Conservation (phyloP, 2,113 vertebrate species). For the Ctenodactylus gundi region DNA sequence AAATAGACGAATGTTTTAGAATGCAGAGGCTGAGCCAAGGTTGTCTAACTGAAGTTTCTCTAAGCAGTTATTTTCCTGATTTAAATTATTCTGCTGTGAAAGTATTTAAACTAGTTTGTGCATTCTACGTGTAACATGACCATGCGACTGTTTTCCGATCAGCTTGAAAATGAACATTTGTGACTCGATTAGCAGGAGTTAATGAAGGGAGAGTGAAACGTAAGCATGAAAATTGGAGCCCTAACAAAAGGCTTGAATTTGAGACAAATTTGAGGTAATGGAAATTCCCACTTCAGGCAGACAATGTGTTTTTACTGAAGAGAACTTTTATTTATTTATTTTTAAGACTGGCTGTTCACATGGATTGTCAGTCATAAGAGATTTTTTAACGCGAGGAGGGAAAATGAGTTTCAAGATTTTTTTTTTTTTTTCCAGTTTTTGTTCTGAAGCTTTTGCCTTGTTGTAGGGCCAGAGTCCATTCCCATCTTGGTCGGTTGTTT, state of each 20-base stretch:
- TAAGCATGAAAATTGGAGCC: slow-evolving; percentile 71
- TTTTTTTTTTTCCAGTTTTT: no score
- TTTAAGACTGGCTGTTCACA: neutral
- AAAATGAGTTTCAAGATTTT: neutral
- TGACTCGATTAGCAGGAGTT: slow-evolving; percentile 57
- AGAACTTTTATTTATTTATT: slow-evolving; percentile 41
- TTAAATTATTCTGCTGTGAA: slow-evolving; percentile 60
- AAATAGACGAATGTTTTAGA: neutral
- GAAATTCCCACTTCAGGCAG: slow-evolving; percentile 74
- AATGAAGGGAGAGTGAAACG: slow-evolving; percentile 67
- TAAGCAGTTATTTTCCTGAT: slow-evolving; percentile 72
- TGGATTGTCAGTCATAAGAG: neutral
- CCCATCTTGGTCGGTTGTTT: neutral
- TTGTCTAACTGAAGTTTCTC: slow-evolving; percentile 65
- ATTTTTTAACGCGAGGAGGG: neutral
- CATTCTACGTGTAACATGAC: slow-evolving; percentile 29
- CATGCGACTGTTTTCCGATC: slow-evolving; percentile 16
- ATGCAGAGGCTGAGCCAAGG: slow-evolving; percentile 21
- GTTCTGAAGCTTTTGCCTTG: neutral
- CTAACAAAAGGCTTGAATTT: slow-evolving; percentile 64
- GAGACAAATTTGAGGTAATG: slow-evolving; percentile 77
- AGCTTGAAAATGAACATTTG: slow-evolving; percentile 34
- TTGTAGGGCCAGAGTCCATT: neutral
- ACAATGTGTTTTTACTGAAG: slow-evolving; percentile 58
- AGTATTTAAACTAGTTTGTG: slow-evolving; percentile 36